A percentile compares a stretch with the other conserved stretches of the same genome.
phyloP scores from a whole-genome alignment of 2,888 invertebrate genomes.

The Cordilura impudica region DNA sequence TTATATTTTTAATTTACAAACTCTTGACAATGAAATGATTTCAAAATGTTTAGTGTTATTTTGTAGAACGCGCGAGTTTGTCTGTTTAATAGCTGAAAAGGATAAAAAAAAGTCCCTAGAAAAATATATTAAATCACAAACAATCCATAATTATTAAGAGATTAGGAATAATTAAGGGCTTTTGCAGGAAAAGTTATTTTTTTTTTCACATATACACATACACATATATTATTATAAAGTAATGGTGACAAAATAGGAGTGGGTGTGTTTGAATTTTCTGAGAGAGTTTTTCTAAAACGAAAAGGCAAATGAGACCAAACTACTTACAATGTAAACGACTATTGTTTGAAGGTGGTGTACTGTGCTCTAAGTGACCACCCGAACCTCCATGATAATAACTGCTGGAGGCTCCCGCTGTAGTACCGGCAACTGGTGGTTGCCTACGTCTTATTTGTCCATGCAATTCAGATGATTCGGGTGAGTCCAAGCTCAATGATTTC shows the following conservation, averaged over 20 bases:
- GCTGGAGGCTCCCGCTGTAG: constrained; percentile 74
- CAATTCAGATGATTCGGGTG: constrained; percentile 93
- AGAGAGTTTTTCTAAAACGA: background rate
- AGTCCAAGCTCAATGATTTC: constrained; percentile 98
- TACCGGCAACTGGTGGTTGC: constrained; percentile 82
- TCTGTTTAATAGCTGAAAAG: background rate
- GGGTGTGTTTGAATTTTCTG: background rate
- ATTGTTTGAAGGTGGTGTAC: constrained; percentile 79
- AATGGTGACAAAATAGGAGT: background rate
- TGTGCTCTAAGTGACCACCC: constrained; percentile 78
- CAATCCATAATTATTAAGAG: background rate
- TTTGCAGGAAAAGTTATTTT: background rate
- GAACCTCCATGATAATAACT: constrained; percentile 76
- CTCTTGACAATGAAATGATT: constrained; percentile 26
- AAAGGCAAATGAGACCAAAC: constrained; percentile 28
- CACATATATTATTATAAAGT: no score
- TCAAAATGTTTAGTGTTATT: constrained; percentile 3
- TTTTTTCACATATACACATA: constrained; percentile 9
- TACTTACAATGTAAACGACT: constrained; percentile 83
- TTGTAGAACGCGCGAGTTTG: constrained; percentile 8
- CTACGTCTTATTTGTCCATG: constrained; percentile 86
- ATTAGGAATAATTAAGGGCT: background rate
- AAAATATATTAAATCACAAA: background rate
- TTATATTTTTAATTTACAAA: background rate
- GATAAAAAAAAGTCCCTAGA: background rate